Base-by-base conservation (phyloP, 2,888 invertebrate genomes). In the Eilema sororculum region DNA sequence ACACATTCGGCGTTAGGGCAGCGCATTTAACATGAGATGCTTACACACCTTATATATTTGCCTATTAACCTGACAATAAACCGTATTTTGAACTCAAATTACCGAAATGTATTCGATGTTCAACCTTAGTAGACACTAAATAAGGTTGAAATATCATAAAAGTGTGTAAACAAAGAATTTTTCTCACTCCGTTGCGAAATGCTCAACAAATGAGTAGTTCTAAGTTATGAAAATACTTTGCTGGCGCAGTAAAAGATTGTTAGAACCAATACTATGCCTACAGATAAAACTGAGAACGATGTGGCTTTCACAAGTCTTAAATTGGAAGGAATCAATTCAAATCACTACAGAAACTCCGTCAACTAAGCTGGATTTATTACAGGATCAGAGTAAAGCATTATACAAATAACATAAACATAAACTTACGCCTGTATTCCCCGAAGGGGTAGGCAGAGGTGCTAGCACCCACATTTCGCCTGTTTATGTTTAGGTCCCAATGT, bases 111-210 rank as follows among this genome's bases (percentile, higher is more conserved):
- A 52, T 2, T n/a, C 9, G 52, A 52, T 52, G 9, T 52, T 52
- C 52, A 52, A 52, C 52, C 20, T 46, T 46, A 46, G 20, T 20
- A 0, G 20, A 6, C 20, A 46, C 20, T 20, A 6, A 66, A 71
- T 28, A 12, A 37, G n/a, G 0, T 58, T 65, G 0, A 58, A 57
- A 33, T 57, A 12, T 12, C 4, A 56, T 33, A 46, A 30, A 8
- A 41, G 22, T 60, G n/a, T 12, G 8, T 71, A 71, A 63, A 58
- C 71, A 65, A 81, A 78, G 76, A 79, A 77, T 76, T 76, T 80
- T 83, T 85, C 78, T 76, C 83, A 84, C 77, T 75, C 58, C 65
- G 69, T 74, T 79, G 83, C 79, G 78, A 86, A 84, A 81, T 75
- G 77, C 57, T 72, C 74, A 76, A 79, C 73, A 79, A 83, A 74